These are phyloP conservation scores for Pelochelys cantorii DNA, from an alignment of 2,797 vertebrate genomes.

Conservation along the genomic window DNA sequence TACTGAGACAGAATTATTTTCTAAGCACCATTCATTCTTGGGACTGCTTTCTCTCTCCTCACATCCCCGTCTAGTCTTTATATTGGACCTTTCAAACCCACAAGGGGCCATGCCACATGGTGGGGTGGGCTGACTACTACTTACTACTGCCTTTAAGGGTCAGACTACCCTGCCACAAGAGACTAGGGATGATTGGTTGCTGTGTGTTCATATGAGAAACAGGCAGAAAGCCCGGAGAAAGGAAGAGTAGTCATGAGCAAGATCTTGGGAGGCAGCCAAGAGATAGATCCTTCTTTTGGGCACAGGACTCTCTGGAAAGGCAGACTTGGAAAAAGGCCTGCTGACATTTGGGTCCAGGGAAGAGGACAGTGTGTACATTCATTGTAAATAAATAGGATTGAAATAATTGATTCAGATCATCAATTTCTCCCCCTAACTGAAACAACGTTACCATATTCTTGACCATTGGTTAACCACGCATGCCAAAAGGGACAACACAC, in stretches of 20 bases:
- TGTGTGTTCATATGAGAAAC: not conserved
- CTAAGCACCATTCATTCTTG: too few relatives aligned
- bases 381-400: not conserved
- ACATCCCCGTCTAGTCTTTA: too few relatives aligned
- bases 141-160: too few relatives aligned
- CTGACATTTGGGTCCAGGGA: too few relatives aligned
- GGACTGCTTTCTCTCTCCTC: too few relatives aligned
- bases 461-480: not conserved
- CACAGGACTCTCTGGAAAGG: not conserved
- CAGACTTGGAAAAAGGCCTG: not conserved
- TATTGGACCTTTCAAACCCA: too few relatives aligned
- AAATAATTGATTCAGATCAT: not conserved
- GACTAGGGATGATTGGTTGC: not conserved
- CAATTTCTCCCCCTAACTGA: not conserved
- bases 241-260: not conserved
- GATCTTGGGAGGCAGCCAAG: not conserved
- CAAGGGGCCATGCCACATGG: too few relatives aligned
- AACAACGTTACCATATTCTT: not conserved
- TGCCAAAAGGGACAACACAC: not conserved
- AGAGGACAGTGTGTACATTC: not conserved
- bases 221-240: not conserved
- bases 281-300: not conserved
- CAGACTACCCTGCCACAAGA: too few relatives aligned
- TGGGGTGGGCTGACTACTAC: too few relatives aligned
- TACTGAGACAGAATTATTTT: too few relatives aligned